Evolutionary conservation across 2,888 invertebrate species (phyloP).

Genomic region (Mechanitis mazaeus): DNA sequence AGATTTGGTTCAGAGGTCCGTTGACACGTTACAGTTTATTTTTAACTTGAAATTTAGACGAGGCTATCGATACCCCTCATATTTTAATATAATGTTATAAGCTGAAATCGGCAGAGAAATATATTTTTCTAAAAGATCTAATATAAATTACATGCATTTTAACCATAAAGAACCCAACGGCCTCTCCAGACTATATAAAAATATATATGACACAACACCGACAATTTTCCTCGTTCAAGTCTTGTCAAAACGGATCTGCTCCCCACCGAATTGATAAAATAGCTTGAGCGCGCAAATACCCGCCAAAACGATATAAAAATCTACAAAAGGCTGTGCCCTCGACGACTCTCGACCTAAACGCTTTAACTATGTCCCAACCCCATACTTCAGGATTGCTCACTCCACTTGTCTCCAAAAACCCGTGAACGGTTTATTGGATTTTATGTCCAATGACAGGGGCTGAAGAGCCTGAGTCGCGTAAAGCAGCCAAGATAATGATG

Average conservation of each 20-base stretch:
- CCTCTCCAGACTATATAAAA: neutral
- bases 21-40: conserved; percentile 6
- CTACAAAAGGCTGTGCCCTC: conserved; percentile 71
- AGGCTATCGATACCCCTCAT: neutral
- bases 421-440: conserved; percentile 61
- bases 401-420: conserved; percentile 75
- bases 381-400: conserved; percentile 72
- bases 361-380: conserved; percentile 75
- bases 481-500: conserved; percentile 67
- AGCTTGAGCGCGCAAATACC: conserved; percentile 55
- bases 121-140: too few relatives aligned
- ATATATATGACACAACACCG: conserved; percentile 21
- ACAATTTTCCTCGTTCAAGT: conserved; percentile 34
- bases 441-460: conserved; percentile 48
- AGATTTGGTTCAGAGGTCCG: conserved; percentile 18
- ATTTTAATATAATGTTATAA: neutral
- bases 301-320: conserved; percentile 70
- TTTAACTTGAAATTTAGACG: neutral
- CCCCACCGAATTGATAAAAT: conserved; percentile 71
- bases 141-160: too few relatives aligned
- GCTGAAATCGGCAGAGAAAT: too few relatives aligned
- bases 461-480: conserved; percentile 54
- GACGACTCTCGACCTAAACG: conserved; percentile 71
- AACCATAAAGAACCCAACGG: too few relatives aligned
- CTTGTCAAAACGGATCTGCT: conserved; percentile 59